Base-by-base conservation (phyloP, 2,888 invertebrate species). In the Zele albiditarsus region DNA sequence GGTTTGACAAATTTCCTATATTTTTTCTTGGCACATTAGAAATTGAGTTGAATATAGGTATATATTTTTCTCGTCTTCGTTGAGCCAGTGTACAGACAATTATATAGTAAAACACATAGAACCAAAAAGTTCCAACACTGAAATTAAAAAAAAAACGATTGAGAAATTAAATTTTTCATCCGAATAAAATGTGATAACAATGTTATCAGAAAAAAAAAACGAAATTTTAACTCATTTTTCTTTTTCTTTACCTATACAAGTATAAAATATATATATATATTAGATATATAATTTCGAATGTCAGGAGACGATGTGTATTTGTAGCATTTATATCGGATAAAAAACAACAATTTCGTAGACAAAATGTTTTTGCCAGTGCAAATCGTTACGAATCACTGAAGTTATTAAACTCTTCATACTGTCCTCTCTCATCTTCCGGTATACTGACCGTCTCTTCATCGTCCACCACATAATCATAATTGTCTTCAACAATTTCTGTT, bases 401-500 rank as follows among this genome's bases (percentile, higher is more conserved):
- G 60, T 84, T 78, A 68, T 82, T 81, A 74, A 82, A 74, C 62
- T 82, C 76, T 62, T 83, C 82, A 73, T 82, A 73, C 31, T 81
- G 73, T 49, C 42, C 57, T 66, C 58, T n/a, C n/a, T 78, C 78
- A 42, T 75, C 70, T 58, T 42, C 74, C 20, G 23, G 58, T 20
- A 74, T 53, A 20, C 63, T 63, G 1, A 71, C 78, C 38, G 80
- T 78, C 57, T 83, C 82, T 16, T 81, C 80, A 42, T 79, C 78
- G 23, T 78, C 74, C 20, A 91, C 91, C 77, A 91, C 84, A 82
- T 91, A 92, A 79, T 91, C 90, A 84, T 91, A 91, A 83, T 91
- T 90, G 79, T 91, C 91, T 79, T 92, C 85, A 82, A 91, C 91
- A 66, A 92, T 91, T 66, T 91, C 91, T 0, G 91, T 88, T 57